phyloP scores from a whole-genome alignment of 2,797 vertebrate species.

The Melanotaenia parkinsoni region DNA sequence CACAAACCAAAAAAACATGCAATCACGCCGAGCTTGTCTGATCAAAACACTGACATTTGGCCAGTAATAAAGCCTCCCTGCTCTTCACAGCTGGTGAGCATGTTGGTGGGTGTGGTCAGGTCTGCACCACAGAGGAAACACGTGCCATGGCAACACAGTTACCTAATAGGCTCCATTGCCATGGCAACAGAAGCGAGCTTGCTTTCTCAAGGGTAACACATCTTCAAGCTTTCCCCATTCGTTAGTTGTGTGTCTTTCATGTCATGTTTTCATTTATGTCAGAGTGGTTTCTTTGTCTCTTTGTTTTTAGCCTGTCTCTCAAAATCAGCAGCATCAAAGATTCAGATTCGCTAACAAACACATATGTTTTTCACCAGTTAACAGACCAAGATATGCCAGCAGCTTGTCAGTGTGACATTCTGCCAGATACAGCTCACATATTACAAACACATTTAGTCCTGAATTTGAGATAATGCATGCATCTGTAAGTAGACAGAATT shows the following conservation, averaged over 20 bases:
- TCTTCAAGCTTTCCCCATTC: constrained; percentile 65
- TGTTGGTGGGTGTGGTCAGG: constrained; percentile 83
- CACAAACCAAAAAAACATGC: constrained; percentile 4
- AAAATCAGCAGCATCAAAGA: constrained; percentile 19
- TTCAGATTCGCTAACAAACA: constrained; percentile 41
- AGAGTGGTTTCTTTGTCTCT: constrained; percentile 48
- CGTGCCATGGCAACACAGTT: constrained; percentile 87
- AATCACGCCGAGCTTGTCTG: constrained; percentile 24
- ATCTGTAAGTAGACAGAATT: constrained; percentile 5
- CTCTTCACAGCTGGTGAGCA: constrained; percentile 78
- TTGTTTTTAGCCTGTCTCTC: constrained; percentile 36
- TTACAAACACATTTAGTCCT: constrained; percentile 17
- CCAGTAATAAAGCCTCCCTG: constrained; percentile 55
- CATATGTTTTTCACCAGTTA: constrained; percentile 52
- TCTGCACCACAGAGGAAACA: constrained; percentile 80
- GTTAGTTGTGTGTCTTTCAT: constrained; percentile 64
- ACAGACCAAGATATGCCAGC: constrained; percentile 51
- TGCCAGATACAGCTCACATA: constrained; percentile 44
- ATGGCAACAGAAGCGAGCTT: constrained; percentile 84
- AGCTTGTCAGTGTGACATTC: constrained; percentile 56
- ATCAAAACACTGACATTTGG: constrained; percentile 48
- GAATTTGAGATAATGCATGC: constrained; percentile 32
- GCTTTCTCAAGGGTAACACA: constrained; percentile 83
- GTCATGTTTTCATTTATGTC: constrained; percentile 52
- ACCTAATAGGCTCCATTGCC: constrained; percentile 82